phyloP scores from a whole-genome alignment of 37 sponge, comb jelly and placozoan species.

The Ianthella basta region DNA sequence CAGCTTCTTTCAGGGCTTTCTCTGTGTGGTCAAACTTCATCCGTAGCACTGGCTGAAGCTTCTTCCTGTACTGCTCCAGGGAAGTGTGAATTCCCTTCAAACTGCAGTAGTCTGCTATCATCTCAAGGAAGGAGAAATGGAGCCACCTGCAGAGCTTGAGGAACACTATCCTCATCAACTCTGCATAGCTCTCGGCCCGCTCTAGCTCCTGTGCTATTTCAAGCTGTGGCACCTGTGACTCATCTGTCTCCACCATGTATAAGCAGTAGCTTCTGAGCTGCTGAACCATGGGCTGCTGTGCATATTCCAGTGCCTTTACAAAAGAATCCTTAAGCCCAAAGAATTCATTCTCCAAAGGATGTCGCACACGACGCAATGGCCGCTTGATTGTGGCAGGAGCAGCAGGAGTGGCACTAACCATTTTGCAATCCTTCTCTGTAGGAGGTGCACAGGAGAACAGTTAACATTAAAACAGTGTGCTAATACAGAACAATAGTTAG shows the following conservation, averaged over 20 bases:
- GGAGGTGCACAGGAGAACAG: too few species aligned
- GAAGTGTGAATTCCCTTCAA: neutral
- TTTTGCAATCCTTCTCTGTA: too few species aligned
- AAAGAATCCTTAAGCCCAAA: neutral
- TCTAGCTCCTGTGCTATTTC: neutral
- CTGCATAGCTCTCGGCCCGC: neutral
- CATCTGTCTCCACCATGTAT: neutral
- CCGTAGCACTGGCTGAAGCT: too few species aligned
- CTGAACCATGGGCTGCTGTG: neutral
- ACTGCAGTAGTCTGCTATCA: slow-evolving; percentile 8
- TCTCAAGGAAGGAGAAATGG: neutral
- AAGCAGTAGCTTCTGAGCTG: too few species aligned
- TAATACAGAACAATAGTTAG: too few species aligned
- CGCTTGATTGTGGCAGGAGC: neutral
- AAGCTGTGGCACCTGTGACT: neutral
- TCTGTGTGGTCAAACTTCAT: too few species aligned
- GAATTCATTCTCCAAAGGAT: slow-evolving; percentile 7
- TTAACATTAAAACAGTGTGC: too few species aligned
- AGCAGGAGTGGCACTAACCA: too few species aligned
- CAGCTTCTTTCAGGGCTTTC: too few species aligned
- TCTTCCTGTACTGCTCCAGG: slow-evolving; percentile 11
- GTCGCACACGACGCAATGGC: neutral
- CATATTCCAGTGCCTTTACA: neutral
- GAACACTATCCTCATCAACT: neutral
- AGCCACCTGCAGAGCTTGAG: neutral